Conservation (phyloP, 2,113 vertebrate species). For the Alosa alosa region DNA sequence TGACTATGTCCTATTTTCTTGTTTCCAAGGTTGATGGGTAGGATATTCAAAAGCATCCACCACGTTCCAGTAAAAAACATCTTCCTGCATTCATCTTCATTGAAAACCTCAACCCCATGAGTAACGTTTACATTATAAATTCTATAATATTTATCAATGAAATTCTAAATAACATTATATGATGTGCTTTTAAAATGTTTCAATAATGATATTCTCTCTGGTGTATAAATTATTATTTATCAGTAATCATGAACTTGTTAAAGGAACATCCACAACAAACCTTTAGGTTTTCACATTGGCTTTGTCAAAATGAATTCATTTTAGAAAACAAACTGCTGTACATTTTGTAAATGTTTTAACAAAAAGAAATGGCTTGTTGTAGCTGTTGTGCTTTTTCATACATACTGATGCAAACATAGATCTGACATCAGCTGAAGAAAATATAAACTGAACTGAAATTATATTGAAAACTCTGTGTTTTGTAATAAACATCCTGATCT, state of each 20-base stretch:
- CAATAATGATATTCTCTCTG: background rate
- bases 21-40: background rate
- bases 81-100: background rate
- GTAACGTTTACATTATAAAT: background rate
- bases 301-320: too few relatives aligned
- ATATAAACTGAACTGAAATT: background rate
- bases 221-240: background rate
- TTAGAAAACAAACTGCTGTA: too few relatives aligned
- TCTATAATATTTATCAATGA: background rate
- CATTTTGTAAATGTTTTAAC: background rate
- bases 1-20: background rate
- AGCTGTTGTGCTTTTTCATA: background rate
- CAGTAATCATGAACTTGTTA: background rate
- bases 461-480: background rate
- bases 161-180: background rate
- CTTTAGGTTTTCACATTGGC: too few relatives aligned
- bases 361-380: background rate
- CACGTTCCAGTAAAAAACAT: background rate
- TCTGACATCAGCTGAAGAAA: background rate
- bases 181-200: background rate
- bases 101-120: background rate
- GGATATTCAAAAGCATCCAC: background rate
- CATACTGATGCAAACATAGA: background rate
- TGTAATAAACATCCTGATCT: background rate
- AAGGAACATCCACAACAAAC: background rate